A percentile compares a stretch with the other conserved stretches of the same genome.
Evolutionary conservation across 1,140 invertebrate species (phyloP).

Genomic region (Drosophila fuyamai): DNA sequence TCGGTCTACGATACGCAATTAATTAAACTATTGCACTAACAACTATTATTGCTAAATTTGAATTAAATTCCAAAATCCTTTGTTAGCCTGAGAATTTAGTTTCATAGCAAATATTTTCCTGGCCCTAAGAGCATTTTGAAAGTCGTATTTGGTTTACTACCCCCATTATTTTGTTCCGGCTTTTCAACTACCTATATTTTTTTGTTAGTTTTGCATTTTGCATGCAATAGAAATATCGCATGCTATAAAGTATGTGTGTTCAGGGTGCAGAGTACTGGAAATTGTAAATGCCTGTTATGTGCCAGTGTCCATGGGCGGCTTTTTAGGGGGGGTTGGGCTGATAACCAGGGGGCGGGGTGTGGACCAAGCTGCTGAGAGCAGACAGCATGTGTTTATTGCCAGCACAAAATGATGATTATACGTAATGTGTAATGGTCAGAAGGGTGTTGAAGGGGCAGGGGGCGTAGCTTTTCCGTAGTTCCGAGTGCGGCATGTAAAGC

Average conservation of each 20-base stretch:
- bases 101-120: not conserved
- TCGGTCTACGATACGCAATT: too few relatives aligned
- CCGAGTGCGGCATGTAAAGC: slow-evolving; percentile 56
- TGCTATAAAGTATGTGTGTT: slow-evolving; percentile 67
- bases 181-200: slow-evolving; percentile 3
- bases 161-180: not conserved
- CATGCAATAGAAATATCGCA: slow-evolving; percentile 82
- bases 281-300: slow-evolving; percentile 77
- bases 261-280: slow-evolving; percentile 69
- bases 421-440: slow-evolving; percentile 70
- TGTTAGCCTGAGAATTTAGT: too few relatives aligned
- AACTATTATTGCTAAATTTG: too few relatives aligned
- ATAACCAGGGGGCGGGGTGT: not conserved
- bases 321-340: not conserved
- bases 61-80: too few relatives aligned
- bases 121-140: not conserved
- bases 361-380: slow-evolving; percentile 46
- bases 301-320: slow-evolving; percentile 3
- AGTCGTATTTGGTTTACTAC: not conserved
- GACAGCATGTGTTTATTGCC: slow-evolving; percentile 81
- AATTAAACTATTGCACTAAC: too few relatives aligned
- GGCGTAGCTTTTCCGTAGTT: slow-evolving; percentile 26
- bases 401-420: slow-evolving; percentile 82
- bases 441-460: slow-evolving; percentile 4
- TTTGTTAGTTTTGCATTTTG: slow-evolving; percentile 56